These are phyloP conservation scores for Oithona nana DNA, from an alignment of 2,888 invertebrate species.

Conservation along the genomic window DNA sequence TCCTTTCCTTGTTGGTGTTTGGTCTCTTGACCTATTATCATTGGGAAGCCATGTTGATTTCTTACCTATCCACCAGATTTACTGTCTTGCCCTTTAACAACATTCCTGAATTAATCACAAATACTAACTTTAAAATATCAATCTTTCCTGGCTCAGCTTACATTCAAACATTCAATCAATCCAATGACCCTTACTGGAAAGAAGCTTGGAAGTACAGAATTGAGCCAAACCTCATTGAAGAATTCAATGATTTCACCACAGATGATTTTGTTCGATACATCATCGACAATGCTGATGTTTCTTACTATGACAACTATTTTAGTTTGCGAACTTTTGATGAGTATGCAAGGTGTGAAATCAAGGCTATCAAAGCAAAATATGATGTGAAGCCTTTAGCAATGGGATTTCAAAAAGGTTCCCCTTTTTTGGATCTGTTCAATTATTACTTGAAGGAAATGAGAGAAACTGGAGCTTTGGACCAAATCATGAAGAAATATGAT, in stretches of 20 bases:
- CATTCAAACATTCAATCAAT: not conserved
- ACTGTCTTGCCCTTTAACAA: not conserved
- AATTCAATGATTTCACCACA: not conserved
- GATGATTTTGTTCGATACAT: not conserved
- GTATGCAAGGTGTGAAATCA: not conserved
- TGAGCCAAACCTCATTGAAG: not conserved
- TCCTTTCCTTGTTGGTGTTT: too few species aligned
- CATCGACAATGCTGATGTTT: not conserved
- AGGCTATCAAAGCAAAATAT: not conserved
- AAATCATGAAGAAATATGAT: not conserved
- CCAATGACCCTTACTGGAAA: not conserved
- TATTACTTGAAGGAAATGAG: not conserved
- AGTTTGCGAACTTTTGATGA: not conserved
- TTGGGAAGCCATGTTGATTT: slow-evolving; percentile 9
- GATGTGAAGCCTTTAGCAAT: not conserved
- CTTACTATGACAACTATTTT: not conserved
- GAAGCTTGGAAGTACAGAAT: not conserved
- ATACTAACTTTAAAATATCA: not conserved
- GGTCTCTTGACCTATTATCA: too few species aligned
- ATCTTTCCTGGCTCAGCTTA: not conserved
- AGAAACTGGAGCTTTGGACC: not conserved
- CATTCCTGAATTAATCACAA: not conserved
- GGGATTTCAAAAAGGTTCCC: slow-evolving; percentile 1
- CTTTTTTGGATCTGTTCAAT: slow-evolving; percentile 1
- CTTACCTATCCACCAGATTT: not conserved